Conservation (phyloP, 1,140 invertebrate species). For the Macrobrachium nipponense region DNA sequence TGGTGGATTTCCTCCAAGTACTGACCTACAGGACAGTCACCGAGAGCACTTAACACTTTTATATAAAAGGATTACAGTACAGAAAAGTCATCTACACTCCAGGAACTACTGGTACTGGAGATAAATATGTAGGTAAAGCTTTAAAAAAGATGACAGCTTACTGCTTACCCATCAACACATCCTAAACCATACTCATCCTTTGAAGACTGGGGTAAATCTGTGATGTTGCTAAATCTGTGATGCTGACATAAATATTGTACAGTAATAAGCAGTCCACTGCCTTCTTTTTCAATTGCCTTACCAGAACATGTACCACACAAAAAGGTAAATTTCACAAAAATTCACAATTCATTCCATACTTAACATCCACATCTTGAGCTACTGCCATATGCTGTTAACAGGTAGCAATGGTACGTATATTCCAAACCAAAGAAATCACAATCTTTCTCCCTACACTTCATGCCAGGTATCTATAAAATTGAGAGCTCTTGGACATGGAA, state of each 20-base stretch:
- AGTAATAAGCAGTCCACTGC: not conserved
- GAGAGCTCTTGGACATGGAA: too few species aligned
- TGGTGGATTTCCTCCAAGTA: too few species aligned
- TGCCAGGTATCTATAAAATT: too few species aligned
- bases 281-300: not conserved
- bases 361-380: too few species aligned
- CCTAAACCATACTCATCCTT: conserved; percentile 23
- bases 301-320: too few species aligned
- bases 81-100: conserved; percentile 48
- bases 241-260: too few species aligned
- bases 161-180: not conserved
- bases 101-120: conserved; percentile 46
- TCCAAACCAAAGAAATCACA: too few species aligned
- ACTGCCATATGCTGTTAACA: not conserved
- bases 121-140: conserved; percentile 37
- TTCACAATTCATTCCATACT: too few species aligned
- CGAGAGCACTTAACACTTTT: conserved; percentile 55
- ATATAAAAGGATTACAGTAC: conserved; percentile 45
- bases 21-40: conserved; percentile 36
- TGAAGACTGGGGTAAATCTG: conserved; percentile 13
- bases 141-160: too few species aligned
- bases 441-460: too few species aligned
- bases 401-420: too few species aligned
- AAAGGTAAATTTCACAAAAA: too few species aligned
- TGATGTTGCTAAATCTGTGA: conserved; percentile 11